Percentiles rank a stretch among this genome's conserved stretches.
Conservation (phyloP, 2,113 vertebrate species). For the Suricata suricatta region DNA sequence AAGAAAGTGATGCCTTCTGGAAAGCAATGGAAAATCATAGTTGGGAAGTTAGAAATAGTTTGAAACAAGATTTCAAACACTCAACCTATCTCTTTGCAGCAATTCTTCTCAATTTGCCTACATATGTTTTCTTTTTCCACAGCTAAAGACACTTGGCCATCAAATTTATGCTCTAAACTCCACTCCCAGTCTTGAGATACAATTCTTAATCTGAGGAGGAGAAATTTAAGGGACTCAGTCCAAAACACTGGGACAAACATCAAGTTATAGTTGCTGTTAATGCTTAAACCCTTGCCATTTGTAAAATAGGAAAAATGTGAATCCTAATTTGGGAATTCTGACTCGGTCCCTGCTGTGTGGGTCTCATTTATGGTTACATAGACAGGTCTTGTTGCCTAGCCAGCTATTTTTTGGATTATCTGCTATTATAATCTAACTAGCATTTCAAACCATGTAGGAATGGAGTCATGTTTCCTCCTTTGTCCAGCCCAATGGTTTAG, state of each 20-base stretch:
- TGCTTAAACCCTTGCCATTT: background rate
- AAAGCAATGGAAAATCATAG: background rate
- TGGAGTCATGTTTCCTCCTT: background rate
- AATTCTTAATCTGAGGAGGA: background rate
- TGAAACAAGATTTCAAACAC: background rate
- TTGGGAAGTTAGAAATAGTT: background rate
- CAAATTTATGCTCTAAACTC: background rate
- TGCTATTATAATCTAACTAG: background rate
- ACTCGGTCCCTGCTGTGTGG: background rate
- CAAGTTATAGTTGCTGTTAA: background rate
- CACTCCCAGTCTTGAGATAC: background rate
- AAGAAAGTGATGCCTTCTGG: background rate
- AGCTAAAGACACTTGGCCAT: background rate
- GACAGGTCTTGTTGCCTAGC: background rate
- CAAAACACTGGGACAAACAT: background rate
- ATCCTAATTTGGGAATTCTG: background rate
- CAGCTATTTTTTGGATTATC: background rate
- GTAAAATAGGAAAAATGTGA: slow-evolving; percentile 9
- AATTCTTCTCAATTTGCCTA: background rate
- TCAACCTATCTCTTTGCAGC: background rate
- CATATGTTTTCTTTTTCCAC: background rate
- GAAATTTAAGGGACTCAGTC: background rate
- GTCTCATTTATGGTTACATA: background rate
- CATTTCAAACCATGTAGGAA: background rate
- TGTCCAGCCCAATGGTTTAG: background rate